Conservation (phyloP, 2,888 invertebrate genomes). For the Cremastinae sp. region DNA sequence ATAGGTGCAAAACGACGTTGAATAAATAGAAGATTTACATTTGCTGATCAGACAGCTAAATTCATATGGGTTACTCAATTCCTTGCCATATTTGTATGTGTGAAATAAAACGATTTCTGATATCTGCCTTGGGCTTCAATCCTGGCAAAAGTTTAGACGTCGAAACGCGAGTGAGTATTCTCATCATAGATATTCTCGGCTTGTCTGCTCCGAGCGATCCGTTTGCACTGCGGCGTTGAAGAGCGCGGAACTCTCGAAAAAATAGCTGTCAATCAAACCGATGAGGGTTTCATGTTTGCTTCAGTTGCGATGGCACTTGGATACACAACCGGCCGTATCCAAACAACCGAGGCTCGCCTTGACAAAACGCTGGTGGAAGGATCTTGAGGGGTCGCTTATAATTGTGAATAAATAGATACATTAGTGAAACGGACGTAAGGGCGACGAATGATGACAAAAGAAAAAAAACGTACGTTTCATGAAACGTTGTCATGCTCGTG, state of each 20-base stretch:
- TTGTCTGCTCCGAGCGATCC: constrained; percentile 7
- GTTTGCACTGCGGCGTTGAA: constrained; percentile 7
- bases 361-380: constrained; percentile 46
- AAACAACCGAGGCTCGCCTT: constrained; percentile 64
- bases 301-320: not conserved
- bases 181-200: constrained; percentile 38
- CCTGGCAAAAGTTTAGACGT: no score
- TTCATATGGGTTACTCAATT: no score
- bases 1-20: no score
- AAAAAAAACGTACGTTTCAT: constrained; percentile 8
- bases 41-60: no score
- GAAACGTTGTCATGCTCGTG: constrained; percentile 11
- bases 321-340: constrained; percentile 54
- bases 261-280: constrained; percentile 68
- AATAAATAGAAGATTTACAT: no score
- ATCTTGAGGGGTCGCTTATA: constrained; percentile 65
- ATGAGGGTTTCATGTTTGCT: constrained; percentile 23
- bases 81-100: no score
- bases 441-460: constrained; percentile 31
- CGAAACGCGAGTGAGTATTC: not conserved
- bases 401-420: constrained; percentile 74
- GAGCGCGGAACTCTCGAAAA: constrained; percentile 52
- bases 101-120: no score
- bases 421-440: constrained; percentile 55
- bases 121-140: no score